Conservation (phyloP, 2,113 vertebrate species). For the Leptosomus discolor region DNA sequence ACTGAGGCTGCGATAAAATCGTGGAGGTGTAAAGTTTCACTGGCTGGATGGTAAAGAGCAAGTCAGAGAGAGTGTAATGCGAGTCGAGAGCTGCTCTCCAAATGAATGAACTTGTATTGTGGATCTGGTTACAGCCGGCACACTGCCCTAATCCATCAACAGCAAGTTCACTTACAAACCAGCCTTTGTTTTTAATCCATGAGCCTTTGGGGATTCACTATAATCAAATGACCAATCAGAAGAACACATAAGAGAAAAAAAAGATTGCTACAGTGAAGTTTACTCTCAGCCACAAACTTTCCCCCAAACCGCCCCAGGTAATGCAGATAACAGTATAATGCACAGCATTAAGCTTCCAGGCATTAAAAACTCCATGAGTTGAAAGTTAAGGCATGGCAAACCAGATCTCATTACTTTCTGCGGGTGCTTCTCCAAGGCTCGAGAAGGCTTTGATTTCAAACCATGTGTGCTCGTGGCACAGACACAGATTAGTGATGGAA, state of each 20-base stretch:
- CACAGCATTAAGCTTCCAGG: background rate
- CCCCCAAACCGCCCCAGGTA: background rate
- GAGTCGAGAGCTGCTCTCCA: constrained; percentile 60
- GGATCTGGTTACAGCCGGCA: constrained; percentile 72
- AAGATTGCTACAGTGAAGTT: constrained; percentile 40
- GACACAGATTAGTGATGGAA: constrained; percentile 13
- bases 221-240: constrained; percentile 62
- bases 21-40: constrained; percentile 70
- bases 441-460: constrained; percentile 17
- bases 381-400: background rate
- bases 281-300: constrained; percentile 25
- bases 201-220: constrained; percentile 74
- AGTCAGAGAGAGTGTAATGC: constrained; percentile 50
- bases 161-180: constrained; percentile 81
- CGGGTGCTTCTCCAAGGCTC: background rate
- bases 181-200: constrained; percentile 81
- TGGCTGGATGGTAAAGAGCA: constrained; percentile 54
- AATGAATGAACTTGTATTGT: constrained; percentile 71
- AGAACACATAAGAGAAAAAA: background rate
- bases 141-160: constrained; percentile 78
- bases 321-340: background rate
- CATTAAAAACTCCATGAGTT: background rate
- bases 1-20: constrained; percentile 65
- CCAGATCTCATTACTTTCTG: background rate
- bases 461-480: background rate